Conservation (phyloP, 2,888 invertebrate genomes). For the Mycalesis mineus region DNA sequence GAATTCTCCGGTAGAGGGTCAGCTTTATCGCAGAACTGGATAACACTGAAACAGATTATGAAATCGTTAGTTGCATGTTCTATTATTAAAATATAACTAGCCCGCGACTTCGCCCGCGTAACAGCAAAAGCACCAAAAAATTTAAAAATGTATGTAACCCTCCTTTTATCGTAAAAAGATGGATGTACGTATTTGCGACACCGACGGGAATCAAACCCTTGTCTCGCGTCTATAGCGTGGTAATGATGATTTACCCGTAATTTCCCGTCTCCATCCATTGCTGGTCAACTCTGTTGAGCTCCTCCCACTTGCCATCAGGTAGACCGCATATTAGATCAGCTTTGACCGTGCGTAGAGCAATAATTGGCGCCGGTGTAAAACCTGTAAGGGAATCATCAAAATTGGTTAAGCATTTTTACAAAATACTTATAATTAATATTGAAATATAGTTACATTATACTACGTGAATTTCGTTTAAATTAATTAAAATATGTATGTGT, state of each 20-base stretch:
- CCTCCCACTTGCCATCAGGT: conserved; percentile 3
- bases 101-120: too few relatives aligned
- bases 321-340: conserved; percentile 3
- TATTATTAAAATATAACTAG: too few relatives aligned
- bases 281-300: neutral
- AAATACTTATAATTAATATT: too few relatives aligned
- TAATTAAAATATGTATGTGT: too few relatives aligned
- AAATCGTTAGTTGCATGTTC: neutral
- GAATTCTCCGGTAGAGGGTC: neutral
- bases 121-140: too few relatives aligned
- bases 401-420: neutral
- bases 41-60: neutral
- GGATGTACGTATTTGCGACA: too few relatives aligned
- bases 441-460: too few relatives aligned
- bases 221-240: too few relatives aligned
- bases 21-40: conserved; percentile 1
- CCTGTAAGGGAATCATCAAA: neutral
- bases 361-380: neutral
- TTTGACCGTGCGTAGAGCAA: conserved; percentile 4
- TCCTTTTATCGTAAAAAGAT: too few relatives aligned
- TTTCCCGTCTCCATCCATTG: conserved; percentile 9
- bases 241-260: neutral
- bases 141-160: too few relatives aligned
- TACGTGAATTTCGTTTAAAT: too few relatives aligned
- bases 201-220: too few relatives aligned